Evolutionary conservation across 64 coral and sea anemone genomes (phyloP), one percentile per base, ranked within the genome.

Genomic region (Pachyseris speciosa): DNA sequence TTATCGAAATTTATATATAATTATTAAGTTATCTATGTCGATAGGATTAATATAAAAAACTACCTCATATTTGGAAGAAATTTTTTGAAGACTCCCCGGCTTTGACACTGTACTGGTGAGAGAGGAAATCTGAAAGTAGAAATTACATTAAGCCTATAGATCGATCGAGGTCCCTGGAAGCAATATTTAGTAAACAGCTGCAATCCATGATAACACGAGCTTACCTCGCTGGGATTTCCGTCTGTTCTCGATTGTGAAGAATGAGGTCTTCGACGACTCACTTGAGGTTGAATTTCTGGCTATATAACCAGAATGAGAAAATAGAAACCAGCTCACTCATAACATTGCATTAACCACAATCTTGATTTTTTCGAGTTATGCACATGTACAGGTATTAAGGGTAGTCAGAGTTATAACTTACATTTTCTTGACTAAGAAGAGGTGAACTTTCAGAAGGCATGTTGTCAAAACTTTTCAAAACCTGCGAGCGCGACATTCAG

Each of bases 51-150:
- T 2, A 20, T 80, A 13, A 7, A 34, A 7, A 53, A 31, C 15
- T 94, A 94, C 91, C 84, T 94, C 84, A 38, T 80, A 94, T 71
- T 94, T 87, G 13, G 91, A 75, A 2, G 81, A 94, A 9, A 94
- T 94, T 61, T 94, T 94, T 32, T 94, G 91, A 52, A 94, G 63
- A 63, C 91, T 94, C 37, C 81, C 91, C 10, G 72, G 84, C 30
- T 74, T 85, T 94, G 24, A 24, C 12, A 39, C 52, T 45, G 75
- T 70, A 59, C 27, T 52, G 29, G 11, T 72, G 2, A 43, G 36
- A 19, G 72, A 19, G 8, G 39, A 33, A 81, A 34, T 57, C 85
- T 88, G 25, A 38, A 66, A 86, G n/a, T 50, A 53, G 45, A 74
- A 36, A 40, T n/a, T 53, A 43, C 13, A 16, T 16, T 0, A 6